Evolutionary conservation across 1,140 invertebrate species (phyloP).

Genomic region (Fopius arisanus): DNA sequence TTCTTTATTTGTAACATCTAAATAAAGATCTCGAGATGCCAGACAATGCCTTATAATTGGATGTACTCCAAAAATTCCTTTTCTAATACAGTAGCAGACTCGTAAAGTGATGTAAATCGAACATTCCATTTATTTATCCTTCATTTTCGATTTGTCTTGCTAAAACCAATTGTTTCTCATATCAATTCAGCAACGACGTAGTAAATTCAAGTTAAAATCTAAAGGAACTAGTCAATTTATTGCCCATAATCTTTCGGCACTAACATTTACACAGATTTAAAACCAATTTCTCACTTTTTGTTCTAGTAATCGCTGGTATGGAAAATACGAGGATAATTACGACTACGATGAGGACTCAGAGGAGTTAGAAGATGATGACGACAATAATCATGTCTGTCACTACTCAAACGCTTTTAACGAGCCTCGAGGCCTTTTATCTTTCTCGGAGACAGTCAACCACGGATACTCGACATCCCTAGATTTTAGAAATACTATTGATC

Average conservation of each 20-base stretch:
- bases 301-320: neutral
- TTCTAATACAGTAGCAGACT: too few species aligned
- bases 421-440: constrained; percentile 3
- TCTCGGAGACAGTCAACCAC: constrained; percentile 42
- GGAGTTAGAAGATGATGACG: constrained; percentile 50
- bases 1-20: constrained; percentile 1
- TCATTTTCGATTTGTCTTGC: too few species aligned
- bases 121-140: too few species aligned
- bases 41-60: constrained; percentile 9
- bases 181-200: neutral
- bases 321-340: constrained; percentile 39
- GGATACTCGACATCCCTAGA: constrained; percentile 53
- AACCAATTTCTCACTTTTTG: neutral
- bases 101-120: too few species aligned
- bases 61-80: neutral
- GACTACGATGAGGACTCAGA: constrained; percentile 44
- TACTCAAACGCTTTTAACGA: constrained; percentile 41
- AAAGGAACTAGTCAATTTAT: too few species aligned
- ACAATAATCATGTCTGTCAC: constrained; percentile 42
- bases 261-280: too few species aligned
- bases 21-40: neutral
- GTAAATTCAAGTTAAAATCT: neutral
- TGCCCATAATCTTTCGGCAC: too few species aligned
- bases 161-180: too few species aligned
- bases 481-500: constrained; percentile 58